These are phyloP conservation scores for Endomychus coccineus DNA, from an alignment of 2,888 invertebrate species.

Conservation along the genomic window DNA sequence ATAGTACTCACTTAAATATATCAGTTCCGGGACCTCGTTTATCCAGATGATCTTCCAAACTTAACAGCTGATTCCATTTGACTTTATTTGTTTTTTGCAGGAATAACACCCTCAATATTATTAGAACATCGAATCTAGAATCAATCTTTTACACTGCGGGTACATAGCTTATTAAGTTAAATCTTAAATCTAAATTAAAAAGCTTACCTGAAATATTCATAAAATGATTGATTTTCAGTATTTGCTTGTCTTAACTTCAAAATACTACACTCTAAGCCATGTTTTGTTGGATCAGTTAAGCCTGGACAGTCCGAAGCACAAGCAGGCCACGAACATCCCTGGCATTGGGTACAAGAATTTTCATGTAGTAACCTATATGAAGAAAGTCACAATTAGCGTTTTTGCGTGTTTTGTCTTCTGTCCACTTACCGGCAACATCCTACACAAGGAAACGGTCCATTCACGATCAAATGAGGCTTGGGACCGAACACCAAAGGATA, in stretches of 20 bases:
- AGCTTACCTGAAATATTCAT: conserved; percentile 48
- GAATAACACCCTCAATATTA: conserved; percentile 58
- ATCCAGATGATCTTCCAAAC: conserved; percentile 55
- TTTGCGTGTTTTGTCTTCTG: conserved; percentile 1
- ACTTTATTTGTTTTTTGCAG: conserved; percentile 50
- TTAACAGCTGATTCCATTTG: conserved; percentile 49
- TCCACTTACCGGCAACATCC: conserved; percentile 61
- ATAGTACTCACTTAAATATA: conserved; percentile 52
- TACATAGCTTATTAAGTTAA: not conserved
- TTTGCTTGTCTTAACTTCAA: conserved; percentile 45
- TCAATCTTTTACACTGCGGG: not conserved
- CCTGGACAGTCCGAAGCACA: conserved; percentile 59
- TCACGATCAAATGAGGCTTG: conserved; percentile 52
- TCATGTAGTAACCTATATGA: conserved; percentile 14
- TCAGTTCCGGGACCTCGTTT: conserved; percentile 58
- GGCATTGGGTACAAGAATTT: conserved; percentile 26
- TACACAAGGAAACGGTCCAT: conserved; percentile 58
- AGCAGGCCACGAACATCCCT: conserved; percentile 63
- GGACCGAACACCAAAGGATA: conserved; percentile 60
- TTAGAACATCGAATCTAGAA: conserved; percentile 58
- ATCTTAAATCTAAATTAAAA: too few species aligned
- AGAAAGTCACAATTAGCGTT: not conserved
- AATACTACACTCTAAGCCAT: conserved; percentile 58
- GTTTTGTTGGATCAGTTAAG: conserved; percentile 51
- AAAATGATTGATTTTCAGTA: too few species aligned